Conservation (phyloP, 2,113 vertebrate genomes). For the Malurus melanocephalus region DNA sequence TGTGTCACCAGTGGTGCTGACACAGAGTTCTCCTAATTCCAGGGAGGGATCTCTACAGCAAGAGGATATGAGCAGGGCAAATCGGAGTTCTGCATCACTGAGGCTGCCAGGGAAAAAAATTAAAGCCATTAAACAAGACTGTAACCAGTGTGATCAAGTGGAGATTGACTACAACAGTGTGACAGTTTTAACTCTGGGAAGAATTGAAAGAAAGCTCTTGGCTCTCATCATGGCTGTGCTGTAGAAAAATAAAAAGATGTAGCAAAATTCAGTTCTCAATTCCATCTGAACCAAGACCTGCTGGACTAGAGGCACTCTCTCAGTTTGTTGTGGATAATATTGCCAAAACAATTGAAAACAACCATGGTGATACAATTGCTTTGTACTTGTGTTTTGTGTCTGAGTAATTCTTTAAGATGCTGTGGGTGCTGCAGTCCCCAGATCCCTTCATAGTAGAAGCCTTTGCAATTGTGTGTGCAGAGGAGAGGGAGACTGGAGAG, state of each 20-base stretch:
- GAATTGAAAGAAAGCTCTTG: not conserved
- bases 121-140: not conserved
- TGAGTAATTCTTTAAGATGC: not conserved
- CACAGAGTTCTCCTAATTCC: accelerated
- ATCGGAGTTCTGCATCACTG: not conserved
- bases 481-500: not conserved
- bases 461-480: not conserved
- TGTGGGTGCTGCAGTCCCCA: not conserved
- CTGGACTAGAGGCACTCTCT: not conserved
- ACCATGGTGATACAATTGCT: not conserved
- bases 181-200: not conserved
- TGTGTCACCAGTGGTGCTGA: not conserved
- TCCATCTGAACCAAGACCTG: not conserved
- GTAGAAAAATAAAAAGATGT: not conserved
- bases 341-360: not conserved
- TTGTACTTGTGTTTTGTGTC: not conserved
- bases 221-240: not conserved
- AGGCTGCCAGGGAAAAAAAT: not conserved
- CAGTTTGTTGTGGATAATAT: not conserved
- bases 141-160: not conserved
- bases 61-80: not conserved
- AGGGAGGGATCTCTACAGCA: not conserved
- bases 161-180: not conserved
- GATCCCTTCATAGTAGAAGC: not conserved
- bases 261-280: not conserved